Evolutionary conservation across 2,888 invertebrate species (phyloP).

Genomic region (Neocrepidodera transversa): DNA sequence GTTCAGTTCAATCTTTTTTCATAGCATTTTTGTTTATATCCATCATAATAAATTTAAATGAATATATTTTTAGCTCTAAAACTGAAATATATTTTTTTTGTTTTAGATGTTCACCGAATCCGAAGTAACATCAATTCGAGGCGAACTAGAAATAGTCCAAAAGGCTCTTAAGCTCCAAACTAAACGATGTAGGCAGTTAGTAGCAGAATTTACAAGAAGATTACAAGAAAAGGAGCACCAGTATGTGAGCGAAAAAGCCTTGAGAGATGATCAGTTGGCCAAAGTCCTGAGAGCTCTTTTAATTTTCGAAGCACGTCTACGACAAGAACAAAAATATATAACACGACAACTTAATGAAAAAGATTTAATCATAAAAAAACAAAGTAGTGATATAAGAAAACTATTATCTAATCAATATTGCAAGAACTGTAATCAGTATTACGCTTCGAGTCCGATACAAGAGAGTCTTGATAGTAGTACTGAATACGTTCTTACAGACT

Average conservation of each 20-base stretch:
- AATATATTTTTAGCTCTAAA: no score
- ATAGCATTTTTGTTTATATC: no score
- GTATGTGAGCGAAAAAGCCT: constrained; percentile 67
- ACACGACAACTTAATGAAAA: constrained; percentile 72
- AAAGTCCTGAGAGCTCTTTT: constrained; percentile 74
- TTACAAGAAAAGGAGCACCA: constrained; percentile 68
- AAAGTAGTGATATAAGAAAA: constrained; percentile 73
- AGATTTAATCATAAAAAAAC: constrained; percentile 74
- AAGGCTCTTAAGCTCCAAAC: constrained; percentile 71
- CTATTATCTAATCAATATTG: constrained; percentile 64
- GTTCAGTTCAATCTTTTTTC: no score
- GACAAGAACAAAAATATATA: constrained; percentile 77
- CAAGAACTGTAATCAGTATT: constrained; percentile 58
- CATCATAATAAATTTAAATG: no score
- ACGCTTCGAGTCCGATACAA: constrained; percentile 49
- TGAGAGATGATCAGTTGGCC: constrained; percentile 75
- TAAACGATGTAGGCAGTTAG: constrained; percentile 72
- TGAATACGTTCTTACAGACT: constrained; percentile 57
- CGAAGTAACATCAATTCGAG: constrained; percentile 66
- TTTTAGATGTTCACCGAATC: constrained; percentile 72
- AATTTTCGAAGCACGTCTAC: constrained; percentile 74
- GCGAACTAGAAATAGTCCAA: constrained; percentile 72
- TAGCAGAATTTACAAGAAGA: constrained; percentile 69
- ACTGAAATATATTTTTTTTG: constrained; percentile 37
- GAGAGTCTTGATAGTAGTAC: constrained; percentile 59